These are phyloP conservation scores for Cremastinae sp. DNA, from an alignment of 2,888 invertebrate species.

Conservation along the genomic window DNA sequence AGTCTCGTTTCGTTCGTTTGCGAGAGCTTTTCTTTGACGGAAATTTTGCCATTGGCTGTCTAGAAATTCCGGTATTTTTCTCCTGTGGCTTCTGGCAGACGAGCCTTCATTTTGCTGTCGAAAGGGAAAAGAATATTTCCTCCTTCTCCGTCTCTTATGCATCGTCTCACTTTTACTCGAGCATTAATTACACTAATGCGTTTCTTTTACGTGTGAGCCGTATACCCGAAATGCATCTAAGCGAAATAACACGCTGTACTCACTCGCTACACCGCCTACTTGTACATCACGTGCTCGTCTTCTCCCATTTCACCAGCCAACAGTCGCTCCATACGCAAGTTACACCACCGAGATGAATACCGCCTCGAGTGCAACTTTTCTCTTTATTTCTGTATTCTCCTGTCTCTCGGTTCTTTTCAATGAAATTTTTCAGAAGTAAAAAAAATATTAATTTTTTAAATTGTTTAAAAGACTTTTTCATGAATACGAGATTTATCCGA, in stretches of 20 bases:
- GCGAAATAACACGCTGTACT: slow-evolving; percentile 1
- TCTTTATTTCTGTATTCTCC: neutral
- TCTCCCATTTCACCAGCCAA: neutral
- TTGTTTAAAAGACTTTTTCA: too few species aligned
- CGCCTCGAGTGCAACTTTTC: neutral
- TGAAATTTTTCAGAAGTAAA: too few species aligned
- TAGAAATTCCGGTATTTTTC: slow-evolving; percentile 23
- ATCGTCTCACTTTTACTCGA: slow-evolving; percentile 37
- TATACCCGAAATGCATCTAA: neutral
- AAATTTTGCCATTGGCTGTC: slow-evolving; percentile 19
- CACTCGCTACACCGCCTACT: slow-evolving; percentile 14
- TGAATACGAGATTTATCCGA: too few species aligned
- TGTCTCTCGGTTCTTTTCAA: neutral
- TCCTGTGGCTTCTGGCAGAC: slow-evolving; percentile 25
- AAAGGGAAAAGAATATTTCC: slow-evolving; percentile 11
- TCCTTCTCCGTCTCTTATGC: neutral
- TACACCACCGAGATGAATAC: neutral
- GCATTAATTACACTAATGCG: slow-evolving; percentile 63
- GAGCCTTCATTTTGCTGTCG: slow-evolving; percentile 10
- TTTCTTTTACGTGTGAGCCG: slow-evolving; percentile 23
- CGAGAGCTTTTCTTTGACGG: slow-evolving; percentile 25
- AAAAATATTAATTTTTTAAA: too few species aligned
- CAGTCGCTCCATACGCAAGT: neutral
- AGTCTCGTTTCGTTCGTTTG: slow-evolving; percentile 10
- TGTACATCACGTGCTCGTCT: slow-evolving; percentile 7